These are phyloP conservation scores for Proisotoma minuta DNA, from an alignment of 2,888 invertebrate genomes.

Conservation along the genomic window DNA sequence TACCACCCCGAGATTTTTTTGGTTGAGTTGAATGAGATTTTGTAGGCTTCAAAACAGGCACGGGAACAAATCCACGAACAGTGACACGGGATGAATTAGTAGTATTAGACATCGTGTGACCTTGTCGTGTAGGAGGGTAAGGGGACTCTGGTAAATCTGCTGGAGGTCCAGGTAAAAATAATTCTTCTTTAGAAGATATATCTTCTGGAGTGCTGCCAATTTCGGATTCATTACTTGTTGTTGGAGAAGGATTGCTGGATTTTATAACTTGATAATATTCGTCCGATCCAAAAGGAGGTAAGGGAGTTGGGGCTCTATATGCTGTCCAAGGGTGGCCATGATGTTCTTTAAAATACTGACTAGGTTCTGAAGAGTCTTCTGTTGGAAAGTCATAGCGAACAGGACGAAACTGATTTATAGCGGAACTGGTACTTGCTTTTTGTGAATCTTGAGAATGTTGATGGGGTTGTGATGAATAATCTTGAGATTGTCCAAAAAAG, in stretches of 20 bases:
- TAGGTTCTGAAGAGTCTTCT: conserved; percentile 43
- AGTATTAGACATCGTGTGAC: conserved; percentile 14
- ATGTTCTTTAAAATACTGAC: conserved; percentile 41
- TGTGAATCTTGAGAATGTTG: neutral
- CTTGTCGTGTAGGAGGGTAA: conserved; percentile 22
- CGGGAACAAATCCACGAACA: too few relatives aligned
- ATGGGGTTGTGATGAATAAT: conserved; percentile 7
- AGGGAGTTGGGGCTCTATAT: conserved; percentile 43
- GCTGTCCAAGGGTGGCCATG: conserved; percentile 44
- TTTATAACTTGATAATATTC: conserved; percentile 45
- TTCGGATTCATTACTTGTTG: conserved; percentile 44
- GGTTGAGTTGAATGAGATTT: neutral
- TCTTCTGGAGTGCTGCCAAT: conserved; percentile 42
- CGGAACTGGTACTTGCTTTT: neutral
- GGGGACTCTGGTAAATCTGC: conserved; percentile 42
- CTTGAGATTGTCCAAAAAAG: conserved; percentile 31
- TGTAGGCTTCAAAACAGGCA: neutral
- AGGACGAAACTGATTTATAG: neutral
- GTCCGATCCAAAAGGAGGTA: conserved; percentile 43
- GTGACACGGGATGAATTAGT: neutral
- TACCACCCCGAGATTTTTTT: conserved; percentile 14
- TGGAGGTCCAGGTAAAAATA: conserved; percentile 40
- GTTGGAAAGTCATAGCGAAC: conserved; percentile 38
- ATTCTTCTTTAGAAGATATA: conserved; percentile 40
- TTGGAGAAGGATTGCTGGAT: conserved; percentile 45